phyloP scores from a whole-genome alignment of 2,888 invertebrate genomes.

The Chymomyza procnemis region DNA sequence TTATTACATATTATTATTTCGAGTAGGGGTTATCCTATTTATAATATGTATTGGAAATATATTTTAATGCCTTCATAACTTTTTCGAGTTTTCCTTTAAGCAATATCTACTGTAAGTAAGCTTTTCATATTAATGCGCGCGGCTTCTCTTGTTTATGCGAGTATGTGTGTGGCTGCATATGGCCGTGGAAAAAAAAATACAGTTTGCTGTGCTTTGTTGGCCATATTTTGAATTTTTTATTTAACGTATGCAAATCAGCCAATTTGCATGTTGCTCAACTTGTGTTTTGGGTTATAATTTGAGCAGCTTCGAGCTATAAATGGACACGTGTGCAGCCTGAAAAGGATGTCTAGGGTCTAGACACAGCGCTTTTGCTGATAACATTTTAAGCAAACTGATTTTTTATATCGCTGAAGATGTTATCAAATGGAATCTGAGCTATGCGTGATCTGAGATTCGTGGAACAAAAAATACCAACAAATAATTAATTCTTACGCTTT shows the following conservation, averaged over 20 bases:
- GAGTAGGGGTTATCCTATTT: not conserved
- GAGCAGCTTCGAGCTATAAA: not conserved
- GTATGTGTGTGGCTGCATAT: slow-evolving; percentile 31
- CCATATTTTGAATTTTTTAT: slow-evolving; percentile 21
- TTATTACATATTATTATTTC: not conserved
- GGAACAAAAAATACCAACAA: slow-evolving; percentile 36
- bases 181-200: slow-evolving; percentile 1
- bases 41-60: not conserved
- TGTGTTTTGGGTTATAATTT: not conserved
- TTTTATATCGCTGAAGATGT: not conserved
- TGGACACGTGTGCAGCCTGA: slow-evolving; percentile 1
- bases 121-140: not conserved
- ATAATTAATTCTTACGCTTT: slow-evolving; percentile 56
- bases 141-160: slow-evolving; percentile 8
- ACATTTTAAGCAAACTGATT: not conserved
- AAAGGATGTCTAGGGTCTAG: not conserved
- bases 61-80: not conserved
- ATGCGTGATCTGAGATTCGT: not conserved
- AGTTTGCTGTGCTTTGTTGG: not conserved
- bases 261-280: slow-evolving; percentile 61
- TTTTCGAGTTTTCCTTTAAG: not conserved
- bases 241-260: slow-evolving; percentile 69
- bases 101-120: not conserved
- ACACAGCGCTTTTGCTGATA: not conserved
- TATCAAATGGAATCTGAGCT: not conserved